Conservation (phyloP, 2,797 vertebrate species). For the Parauchenoglanis punctatus region DNA sequence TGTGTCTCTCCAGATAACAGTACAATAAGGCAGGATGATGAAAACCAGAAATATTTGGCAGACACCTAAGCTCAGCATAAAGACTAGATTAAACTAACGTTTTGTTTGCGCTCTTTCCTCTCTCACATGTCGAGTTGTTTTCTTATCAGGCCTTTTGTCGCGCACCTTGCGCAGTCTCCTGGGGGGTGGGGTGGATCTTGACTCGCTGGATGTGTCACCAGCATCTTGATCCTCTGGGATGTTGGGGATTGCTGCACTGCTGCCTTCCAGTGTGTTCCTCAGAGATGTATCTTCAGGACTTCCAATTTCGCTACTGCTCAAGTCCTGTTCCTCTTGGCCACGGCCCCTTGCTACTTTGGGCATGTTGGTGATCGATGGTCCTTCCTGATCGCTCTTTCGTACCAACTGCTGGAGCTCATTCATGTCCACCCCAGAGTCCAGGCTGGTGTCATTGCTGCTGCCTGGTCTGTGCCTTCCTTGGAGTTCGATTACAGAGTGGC, state of each 20-base stretch:
- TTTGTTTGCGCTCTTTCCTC: conserved; percentile 85
- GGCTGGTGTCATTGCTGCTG: conserved; percentile 93
- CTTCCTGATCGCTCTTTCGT: conserved; percentile 83
- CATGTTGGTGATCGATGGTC: conserved; percentile 82
- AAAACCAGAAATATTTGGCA: conserved; percentile 47
- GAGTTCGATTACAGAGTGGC: conserved; percentile 94
- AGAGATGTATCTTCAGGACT: conserved; percentile 88
- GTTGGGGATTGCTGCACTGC: conserved; percentile 80
- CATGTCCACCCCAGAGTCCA: conserved; percentile 97
- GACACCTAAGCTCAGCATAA: conserved; percentile 36
- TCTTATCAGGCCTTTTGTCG: conserved; percentile 83
- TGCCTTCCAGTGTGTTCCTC: conserved; percentile 84
- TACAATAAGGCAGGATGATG: conserved; percentile 55
- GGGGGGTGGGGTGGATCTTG: conserved; percentile 76
- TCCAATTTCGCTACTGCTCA: conserved; percentile 92
- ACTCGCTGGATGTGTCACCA: conserved; percentile 78
- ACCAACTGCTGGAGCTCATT: conserved; percentile 85
- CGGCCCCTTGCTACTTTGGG: conserved; percentile 74
- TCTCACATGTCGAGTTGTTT: conserved; percentile 84
- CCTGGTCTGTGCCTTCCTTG: conserved; percentile 81
- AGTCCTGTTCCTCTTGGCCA: conserved; percentile 86
- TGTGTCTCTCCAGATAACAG: conserved; percentile 24
- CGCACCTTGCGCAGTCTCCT: conserved; percentile 78
- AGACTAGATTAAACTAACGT: conserved; percentile 49
- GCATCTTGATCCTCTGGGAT: conserved; percentile 78